phyloP scores from a whole-genome alignment of 1,140 invertebrate species.

The Bombus confusus region DNA sequence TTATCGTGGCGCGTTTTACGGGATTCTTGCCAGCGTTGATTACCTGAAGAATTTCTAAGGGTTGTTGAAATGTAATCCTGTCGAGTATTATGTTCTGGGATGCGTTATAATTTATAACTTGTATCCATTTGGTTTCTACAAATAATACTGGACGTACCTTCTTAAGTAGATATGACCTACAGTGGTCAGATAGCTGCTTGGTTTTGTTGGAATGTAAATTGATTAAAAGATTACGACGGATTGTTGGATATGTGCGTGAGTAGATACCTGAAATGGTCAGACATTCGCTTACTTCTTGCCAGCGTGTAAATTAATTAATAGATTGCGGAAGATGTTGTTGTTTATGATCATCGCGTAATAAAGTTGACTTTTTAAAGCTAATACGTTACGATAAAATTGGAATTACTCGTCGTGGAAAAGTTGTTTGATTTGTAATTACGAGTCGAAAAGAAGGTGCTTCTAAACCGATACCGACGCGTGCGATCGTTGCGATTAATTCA shows the following conservation, averaged over 20 bases:
- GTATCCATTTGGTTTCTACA: not conserved
- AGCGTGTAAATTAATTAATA: not conserved
- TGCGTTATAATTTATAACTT: not conserved
- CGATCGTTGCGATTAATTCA: too few relatives aligned
- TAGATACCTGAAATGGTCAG: not conserved
- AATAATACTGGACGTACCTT: not conserved
- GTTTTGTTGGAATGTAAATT: not conserved
- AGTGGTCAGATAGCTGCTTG: not conserved
- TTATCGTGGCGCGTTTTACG: conserved; percentile 11
- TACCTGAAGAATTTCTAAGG: not conserved
- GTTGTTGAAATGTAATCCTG: not conserved
- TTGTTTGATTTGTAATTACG: too few relatives aligned
- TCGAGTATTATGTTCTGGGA: not conserved
- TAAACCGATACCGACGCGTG: too few relatives aligned
- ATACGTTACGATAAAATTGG: too few relatives aligned
- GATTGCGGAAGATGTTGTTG: not conserved
- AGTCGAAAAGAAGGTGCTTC: too few relatives aligned
- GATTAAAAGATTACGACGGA: not conserved
- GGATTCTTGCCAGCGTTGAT: not conserved
- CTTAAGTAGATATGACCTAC: not conserved
- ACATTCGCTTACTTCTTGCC: not conserved
- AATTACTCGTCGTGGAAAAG: too few relatives aligned
- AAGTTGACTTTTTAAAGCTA: too few relatives aligned
- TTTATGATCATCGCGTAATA: too few relatives aligned
- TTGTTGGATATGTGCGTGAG: not conserved